A percentile compares a stretch with the other conserved stretches of the same genome.
These are phyloP conservation scores for Arnoldichthys spilopterus DNA, from an alignment of 2,797 vertebrate species.

Conservation along the genomic window DNA sequence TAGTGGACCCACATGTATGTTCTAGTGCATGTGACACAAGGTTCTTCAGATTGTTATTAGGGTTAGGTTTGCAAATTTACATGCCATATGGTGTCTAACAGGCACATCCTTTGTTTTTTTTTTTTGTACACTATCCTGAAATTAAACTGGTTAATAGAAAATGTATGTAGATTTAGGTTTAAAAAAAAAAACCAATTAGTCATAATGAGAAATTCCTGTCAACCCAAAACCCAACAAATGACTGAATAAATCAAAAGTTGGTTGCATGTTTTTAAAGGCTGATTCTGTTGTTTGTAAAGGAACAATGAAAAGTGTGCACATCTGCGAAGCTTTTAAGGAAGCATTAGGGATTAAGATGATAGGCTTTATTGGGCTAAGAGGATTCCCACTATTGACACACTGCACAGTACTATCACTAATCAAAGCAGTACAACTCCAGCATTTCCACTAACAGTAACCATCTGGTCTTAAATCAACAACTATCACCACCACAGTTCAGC, in stretches of 20 bases:
- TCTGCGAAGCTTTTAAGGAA: conserved; percentile 22
- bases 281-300: not conserved
- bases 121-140: too few relatives aligned
- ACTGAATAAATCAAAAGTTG: not conserved
- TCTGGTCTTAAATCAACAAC: not conserved
- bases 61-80: conserved; percentile 26
- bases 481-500: not conserved
- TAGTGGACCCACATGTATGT: not conserved
- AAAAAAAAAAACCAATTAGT: not conserved
- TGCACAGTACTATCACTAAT: conserved; percentile 27
- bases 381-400: conserved; percentile 30
- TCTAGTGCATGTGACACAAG: not conserved
- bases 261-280: not conserved
- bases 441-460: not conserved
- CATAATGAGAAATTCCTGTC: too few relatives aligned
- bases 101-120: too few relatives aligned
- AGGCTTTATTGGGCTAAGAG: conserved; percentile 49
- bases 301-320: not conserved
- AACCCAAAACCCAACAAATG: not conserved
- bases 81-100: conserved; percentile 18
- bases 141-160: too few relatives aligned
- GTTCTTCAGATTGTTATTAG: conserved; percentile 7
- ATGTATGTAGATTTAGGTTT: too few relatives aligned
- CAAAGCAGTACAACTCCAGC: conserved; percentile 25
- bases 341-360: conserved; percentile 51